Evolutionary conservation across 2,797 vertebrate species (phyloP).

Genomic region (Cyclopterus lumpus): DNA sequence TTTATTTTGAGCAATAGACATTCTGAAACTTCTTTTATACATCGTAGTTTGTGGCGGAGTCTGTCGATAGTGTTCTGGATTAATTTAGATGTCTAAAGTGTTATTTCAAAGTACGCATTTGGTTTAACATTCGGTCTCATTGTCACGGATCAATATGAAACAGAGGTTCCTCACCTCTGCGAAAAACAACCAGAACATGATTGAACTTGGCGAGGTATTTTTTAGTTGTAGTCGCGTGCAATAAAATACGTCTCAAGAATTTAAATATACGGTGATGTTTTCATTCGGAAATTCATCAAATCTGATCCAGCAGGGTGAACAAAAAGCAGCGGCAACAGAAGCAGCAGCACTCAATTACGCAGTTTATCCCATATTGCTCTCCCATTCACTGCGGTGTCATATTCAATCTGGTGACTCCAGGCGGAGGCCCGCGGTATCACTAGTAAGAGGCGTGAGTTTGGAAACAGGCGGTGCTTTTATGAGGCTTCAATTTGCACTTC

Average conservation of each 20-base stretch:
- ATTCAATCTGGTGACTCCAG: conserved; percentile 17
- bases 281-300: conserved; percentile 18
- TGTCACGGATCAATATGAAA: neutral
- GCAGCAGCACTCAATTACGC: conserved; percentile 23
- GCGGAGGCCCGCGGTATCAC: conserved; percentile 19
- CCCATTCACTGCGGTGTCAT: conserved; percentile 37
- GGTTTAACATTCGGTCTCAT: neutral
- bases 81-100: neutral
- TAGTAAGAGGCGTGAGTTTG: conserved; percentile 12
- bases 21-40: neutral
- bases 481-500: conserved; percentile 19
- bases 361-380: conserved; percentile 19
- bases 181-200: neutral
- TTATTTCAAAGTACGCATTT: no score
- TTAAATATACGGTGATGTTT: conserved; percentile 16
- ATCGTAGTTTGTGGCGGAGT: neutral
- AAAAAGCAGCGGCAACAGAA: conserved; percentile 1
- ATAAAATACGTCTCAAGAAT: neutral
- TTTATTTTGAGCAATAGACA: no score
- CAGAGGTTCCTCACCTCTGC: neutral
- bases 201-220: neutral
- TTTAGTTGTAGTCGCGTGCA: neutral
- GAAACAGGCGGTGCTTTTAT: conserved; percentile 8
- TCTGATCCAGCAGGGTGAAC: conserved; percentile 28
- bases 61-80: neutral